Evolutionary conservation across 23 tunicate genomes (phyloP).

Genomic region (Halocynthia roretzi): DNA sequence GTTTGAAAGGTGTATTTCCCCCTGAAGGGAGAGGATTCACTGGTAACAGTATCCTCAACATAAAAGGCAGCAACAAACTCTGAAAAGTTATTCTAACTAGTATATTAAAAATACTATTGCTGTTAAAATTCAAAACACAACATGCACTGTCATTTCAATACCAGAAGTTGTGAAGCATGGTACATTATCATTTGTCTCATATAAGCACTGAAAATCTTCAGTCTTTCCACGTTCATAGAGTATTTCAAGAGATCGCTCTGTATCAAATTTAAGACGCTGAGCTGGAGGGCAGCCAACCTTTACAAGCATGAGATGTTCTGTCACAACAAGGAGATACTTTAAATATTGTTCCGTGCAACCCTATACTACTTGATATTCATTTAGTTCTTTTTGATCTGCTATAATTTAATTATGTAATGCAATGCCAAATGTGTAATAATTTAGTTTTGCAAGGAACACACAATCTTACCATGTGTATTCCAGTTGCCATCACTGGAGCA

Average conservation of each 20-base stretch:
- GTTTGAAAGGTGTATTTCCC: conserved; percentile 69
- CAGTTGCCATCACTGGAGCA: too few relatives aligned
- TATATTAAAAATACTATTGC: neutral
- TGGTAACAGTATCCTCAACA: conserved; percentile 45
- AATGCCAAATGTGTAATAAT: too few relatives aligned
- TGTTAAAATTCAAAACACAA: neutral
- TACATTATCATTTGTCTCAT: conserved; percentile 19
- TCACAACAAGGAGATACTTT: neutral
- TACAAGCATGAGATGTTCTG: conserved; percentile 29
- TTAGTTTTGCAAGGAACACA: too few relatives aligned
- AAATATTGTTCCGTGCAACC: too few relatives aligned
- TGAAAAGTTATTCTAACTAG: conserved; percentile 1
- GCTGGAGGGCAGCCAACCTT: conserved; percentile 91
- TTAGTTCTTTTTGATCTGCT: too few relatives aligned
- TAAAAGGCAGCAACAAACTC: conserved; percentile 64
- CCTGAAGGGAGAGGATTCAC: conserved; percentile 18
- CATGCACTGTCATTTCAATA: neutral
- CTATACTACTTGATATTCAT: too few relatives aligned
- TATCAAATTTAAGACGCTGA: conserved; percentile 50
- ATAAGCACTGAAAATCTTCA: conserved; percentile 41
- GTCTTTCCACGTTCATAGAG: conserved; percentile 39
- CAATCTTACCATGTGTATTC: too few relatives aligned
- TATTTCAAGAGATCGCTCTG: conserved; percentile 28
- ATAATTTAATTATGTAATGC: too few relatives aligned
- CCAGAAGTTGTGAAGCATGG: conserved; percentile 70